phyloP scores from a whole-genome alignment of 92 coral and sea anemone species.

The Epizoanthus illoricatus region DNA sequence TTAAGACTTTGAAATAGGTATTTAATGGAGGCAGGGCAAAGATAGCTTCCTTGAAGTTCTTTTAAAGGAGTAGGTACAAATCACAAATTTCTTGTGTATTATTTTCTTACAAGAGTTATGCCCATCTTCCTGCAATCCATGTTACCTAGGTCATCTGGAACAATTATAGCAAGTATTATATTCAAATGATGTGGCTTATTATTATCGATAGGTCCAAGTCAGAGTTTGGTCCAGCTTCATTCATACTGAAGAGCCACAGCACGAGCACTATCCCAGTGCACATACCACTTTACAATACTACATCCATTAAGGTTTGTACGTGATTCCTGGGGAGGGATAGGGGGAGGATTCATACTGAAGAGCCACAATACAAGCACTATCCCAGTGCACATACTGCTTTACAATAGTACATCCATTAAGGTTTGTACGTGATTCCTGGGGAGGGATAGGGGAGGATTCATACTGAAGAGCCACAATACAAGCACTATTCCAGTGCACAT shows the following conservation, averaged over 20 bases:
- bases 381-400: constrained; percentile 18
- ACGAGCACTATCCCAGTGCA: constrained; percentile 18
- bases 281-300: constrained; percentile 28
- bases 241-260: constrained; percentile 28
- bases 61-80: too few species aligned
- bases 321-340: not conserved
- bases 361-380: not conserved
- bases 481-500: not conserved
- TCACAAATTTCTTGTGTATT: too few species aligned
- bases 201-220: constrained; percentile 15
- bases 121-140: too few species aligned
- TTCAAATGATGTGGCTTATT: not conserved
- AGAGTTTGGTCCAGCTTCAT: constrained; percentile 19
- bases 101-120: too few species aligned
- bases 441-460: too few species aligned
- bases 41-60: too few species aligned
- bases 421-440: not conserved
- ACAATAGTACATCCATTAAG: constrained; percentile 18
- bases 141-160: not conserved
- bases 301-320: constrained; percentile 16
- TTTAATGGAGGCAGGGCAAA: too few species aligned
- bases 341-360: too few species aligned
- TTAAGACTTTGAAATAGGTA: too few species aligned
- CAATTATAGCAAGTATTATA: not conserved
- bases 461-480: not conserved